A percentile compares a stretch with the other conserved stretches of the same genome.
Conservation (phyloP, 2,888 invertebrate genomes). For the Dynastes tityus region DNA sequence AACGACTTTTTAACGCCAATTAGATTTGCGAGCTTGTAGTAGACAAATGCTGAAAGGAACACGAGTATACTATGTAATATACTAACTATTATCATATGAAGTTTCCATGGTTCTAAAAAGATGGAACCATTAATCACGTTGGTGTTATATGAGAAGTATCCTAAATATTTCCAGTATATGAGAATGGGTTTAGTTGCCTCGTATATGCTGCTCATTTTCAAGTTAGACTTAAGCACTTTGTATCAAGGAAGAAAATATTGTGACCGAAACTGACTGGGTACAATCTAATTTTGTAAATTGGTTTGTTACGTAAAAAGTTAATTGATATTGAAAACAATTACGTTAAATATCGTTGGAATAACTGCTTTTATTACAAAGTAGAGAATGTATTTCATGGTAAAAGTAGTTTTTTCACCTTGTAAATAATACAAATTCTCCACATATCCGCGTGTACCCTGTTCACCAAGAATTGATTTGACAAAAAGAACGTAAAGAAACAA, state of each 20-base stretch:
- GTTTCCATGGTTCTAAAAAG: background rate
- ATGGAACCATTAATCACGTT: background rate
- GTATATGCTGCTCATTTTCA: background rate
- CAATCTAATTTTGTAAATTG: background rate
- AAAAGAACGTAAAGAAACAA: no score
- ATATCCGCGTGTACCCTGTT: no score
- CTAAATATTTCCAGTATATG: background rate
- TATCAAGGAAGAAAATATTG: no score
- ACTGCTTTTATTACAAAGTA: no score
- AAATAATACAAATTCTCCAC: no score
- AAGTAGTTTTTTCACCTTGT: no score
- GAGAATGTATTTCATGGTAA: no score
- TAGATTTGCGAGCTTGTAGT: background rate
- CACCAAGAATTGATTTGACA: no score
- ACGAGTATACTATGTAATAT: background rate
- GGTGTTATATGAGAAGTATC: slow-evolving; percentile 2
- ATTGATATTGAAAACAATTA: no score
- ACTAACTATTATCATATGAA: background rate
- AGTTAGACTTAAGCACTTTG: background rate
- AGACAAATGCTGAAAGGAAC: background rate
- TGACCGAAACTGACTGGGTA: background rate
- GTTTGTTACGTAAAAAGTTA: background rate
- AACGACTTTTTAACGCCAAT: background rate
- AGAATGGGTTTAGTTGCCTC: background rate
- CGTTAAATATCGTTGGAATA: no score